phyloP scores from a whole-genome alignment of 2,888 invertebrate species.

The Pristionchus exspectatus region DNA sequence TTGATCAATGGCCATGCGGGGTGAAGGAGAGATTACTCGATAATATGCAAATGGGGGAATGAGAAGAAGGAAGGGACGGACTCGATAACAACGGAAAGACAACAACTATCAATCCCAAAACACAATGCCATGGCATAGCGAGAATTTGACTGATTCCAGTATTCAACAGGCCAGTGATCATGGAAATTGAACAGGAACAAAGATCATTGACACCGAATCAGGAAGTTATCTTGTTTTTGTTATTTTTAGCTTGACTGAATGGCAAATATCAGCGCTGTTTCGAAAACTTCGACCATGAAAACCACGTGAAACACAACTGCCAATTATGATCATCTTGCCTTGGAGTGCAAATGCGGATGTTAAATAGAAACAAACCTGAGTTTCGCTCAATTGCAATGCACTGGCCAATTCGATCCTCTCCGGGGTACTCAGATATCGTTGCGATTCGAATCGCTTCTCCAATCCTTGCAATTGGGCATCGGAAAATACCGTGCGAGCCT shows the following conservation, averaged over 20 bases:
- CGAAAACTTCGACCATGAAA: background rate
- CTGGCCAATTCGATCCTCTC: conserved; percentile 77
- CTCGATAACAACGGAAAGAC: background rate
- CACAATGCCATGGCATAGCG: background rate
- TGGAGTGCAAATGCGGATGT: too few relatives aligned
- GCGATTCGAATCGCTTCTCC: conserved; percentile 75
- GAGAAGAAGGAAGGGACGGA: background rate
- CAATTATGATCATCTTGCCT: too few relatives aligned
- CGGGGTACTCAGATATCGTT: conserved; percentile 76
- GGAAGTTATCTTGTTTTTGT: conserved; percentile 79
- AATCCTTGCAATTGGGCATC: conserved; percentile 81
- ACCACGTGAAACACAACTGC: background rate
- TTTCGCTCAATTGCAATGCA: conserved; percentile 82
- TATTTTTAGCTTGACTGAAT: background rate
- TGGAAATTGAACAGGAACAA: background rate
- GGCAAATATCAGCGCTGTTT: background rate
- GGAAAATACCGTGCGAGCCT: conserved; percentile 92
- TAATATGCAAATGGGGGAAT: conserved; percentile 38
- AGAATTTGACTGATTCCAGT: background rate
- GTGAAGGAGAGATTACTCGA: background rate
- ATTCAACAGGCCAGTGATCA: background rate
- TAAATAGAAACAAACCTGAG: conserved; percentile 68
- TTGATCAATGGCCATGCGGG: conserved; percentile 4
- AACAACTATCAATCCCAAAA: background rate
- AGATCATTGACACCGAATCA: conserved; percentile 92